Percentiles rank a stretch among this genome's conserved stretches.
Evolutionary conservation across 2,113 vertebrate species (phyloP).

Genomic region (Nesogale talazaci): DNA sequence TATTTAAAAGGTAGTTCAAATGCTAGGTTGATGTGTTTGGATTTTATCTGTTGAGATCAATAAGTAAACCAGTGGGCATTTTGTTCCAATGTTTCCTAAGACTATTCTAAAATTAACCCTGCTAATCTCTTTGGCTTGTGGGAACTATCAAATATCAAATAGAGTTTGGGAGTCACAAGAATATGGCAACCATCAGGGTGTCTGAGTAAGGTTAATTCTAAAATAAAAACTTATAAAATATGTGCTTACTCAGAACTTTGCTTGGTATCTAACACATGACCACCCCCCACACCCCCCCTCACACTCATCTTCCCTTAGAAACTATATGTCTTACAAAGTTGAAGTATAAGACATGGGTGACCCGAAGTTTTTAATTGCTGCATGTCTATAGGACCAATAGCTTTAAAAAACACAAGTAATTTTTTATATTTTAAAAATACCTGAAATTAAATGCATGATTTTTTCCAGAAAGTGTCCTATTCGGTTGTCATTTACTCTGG

Average conservation of each 20-base stretch:
- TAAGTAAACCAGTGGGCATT: background rate
- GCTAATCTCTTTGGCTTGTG: background rate
- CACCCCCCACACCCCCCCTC: too few relatives aligned
- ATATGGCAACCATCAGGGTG: background rate
- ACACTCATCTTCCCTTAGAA: too few relatives aligned
- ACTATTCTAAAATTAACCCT: background rate
- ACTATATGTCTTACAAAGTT: too few relatives aligned
- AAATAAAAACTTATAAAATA: background rate
- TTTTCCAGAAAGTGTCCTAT: too few relatives aligned
- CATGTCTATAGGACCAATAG: too few relatives aligned
- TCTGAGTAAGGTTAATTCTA: slow-evolving; percentile 36
- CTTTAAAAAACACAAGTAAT: too few relatives aligned
- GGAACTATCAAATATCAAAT: slow-evolving; percentile 22
- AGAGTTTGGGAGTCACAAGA: slow-evolving; percentile 14
- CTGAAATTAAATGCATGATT: too few relatives aligned
- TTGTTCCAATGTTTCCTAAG: slow-evolving; percentile 27
- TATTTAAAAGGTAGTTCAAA: slow-evolving; percentile 19
- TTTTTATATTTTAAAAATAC: too few relatives aligned
- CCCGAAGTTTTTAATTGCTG: too few relatives aligned
- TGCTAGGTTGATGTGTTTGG: slow-evolving; percentile 35
- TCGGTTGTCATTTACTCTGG: too few relatives aligned
- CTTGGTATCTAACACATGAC: background rate
- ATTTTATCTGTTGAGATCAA: background rate
- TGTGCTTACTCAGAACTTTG: slow-evolving; percentile 17
- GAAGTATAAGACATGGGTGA: too few relatives aligned